Evolutionary conservation across 2,888 invertebrate species (phyloP).

Genomic region (Bembecia ichneumoniformis): DNA sequence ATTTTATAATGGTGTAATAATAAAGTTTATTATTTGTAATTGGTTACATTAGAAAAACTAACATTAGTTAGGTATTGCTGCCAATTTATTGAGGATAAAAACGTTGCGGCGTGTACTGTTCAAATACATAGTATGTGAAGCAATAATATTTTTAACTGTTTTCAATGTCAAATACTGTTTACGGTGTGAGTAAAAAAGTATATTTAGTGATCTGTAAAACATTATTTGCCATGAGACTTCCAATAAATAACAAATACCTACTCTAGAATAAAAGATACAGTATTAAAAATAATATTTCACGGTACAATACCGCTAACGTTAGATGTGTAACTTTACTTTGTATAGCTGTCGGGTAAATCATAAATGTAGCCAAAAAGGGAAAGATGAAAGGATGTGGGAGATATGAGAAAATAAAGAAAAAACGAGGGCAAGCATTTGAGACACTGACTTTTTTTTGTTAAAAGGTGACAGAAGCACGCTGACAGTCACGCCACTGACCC

Average conservation of each 20-base stretch:
- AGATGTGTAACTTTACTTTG: conserved; percentile 2
- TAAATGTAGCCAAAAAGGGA: conserved; percentile 13
- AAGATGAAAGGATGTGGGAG: conserved; percentile 14
- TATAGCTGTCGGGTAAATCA: background rate
- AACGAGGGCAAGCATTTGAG: conserved; percentile 1
- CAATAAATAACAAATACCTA: too few species aligned
- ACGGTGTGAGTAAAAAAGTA: background rate
- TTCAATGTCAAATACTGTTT: too few species aligned
- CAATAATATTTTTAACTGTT: too few species aligned
- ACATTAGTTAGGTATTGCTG: background rate
- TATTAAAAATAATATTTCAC: conserved; percentile 2
- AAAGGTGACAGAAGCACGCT: background rate
- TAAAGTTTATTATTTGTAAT: background rate
- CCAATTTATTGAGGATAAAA: too few species aligned
- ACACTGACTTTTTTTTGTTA: background rate
- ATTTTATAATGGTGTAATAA: too few species aligned
- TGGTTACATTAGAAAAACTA: conserved; percentile 1
- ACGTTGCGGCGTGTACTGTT: too few species aligned
- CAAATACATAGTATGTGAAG: too few species aligned
- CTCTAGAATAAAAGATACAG: background rate
- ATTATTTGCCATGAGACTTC: too few species aligned
- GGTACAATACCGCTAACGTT: conserved; percentile 4
- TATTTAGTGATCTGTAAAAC: background rate
- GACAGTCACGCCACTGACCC: too few species aligned
- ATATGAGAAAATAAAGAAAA: conserved; percentile 11